Conservation (phyloP, 2,113 vertebrate species). For the Amia ocellicauda region DNA sequence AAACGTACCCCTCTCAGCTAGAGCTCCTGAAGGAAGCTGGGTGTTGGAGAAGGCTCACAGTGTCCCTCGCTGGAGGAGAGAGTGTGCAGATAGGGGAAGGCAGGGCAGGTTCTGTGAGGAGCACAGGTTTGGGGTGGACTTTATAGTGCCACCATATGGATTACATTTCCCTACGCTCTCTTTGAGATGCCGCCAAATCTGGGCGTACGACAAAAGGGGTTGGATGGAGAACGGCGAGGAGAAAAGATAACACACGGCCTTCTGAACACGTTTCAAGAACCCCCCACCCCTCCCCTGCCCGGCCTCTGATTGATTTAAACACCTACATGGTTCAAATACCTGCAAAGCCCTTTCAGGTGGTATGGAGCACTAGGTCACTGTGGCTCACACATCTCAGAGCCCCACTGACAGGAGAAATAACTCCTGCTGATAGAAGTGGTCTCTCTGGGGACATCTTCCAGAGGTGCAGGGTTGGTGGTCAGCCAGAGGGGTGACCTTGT, state of each 20-base stretch:
- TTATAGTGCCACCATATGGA: constrained; percentile 58
- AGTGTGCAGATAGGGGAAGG: constrained; percentile 38
- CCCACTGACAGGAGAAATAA: constrained; percentile 39
- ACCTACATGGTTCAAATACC: constrained; percentile 53
- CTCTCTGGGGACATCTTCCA: no score
- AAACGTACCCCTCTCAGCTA: constrained; percentile 46
- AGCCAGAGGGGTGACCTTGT: no score
- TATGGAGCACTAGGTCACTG: constrained; percentile 54
- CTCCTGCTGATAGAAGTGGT: constrained; percentile 5
- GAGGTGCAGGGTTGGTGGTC: no score
- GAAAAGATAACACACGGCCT: constrained; percentile 64
- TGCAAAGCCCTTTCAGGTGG: constrained; percentile 42
- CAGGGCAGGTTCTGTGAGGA: constrained; percentile 42
- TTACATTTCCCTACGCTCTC: constrained; percentile 55
- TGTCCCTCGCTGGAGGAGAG: constrained; percentile 37
- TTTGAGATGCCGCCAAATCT: constrained; percentile 49
- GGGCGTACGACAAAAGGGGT: constrained; percentile 59
- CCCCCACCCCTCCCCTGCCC: constrained; percentile 25
- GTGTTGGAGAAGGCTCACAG: constrained; percentile 20
- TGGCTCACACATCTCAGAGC: constrained; percentile 46
- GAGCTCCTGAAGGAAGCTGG: constrained; percentile 10
- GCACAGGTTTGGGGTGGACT: constrained; percentile 50
- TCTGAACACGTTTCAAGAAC: constrained; percentile 56
- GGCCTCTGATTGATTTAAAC: constrained; percentile 60
- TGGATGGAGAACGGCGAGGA: constrained; percentile 47